Conservation (phyloP, 1,140 invertebrate species). For the Varroa destructor region DNA sequence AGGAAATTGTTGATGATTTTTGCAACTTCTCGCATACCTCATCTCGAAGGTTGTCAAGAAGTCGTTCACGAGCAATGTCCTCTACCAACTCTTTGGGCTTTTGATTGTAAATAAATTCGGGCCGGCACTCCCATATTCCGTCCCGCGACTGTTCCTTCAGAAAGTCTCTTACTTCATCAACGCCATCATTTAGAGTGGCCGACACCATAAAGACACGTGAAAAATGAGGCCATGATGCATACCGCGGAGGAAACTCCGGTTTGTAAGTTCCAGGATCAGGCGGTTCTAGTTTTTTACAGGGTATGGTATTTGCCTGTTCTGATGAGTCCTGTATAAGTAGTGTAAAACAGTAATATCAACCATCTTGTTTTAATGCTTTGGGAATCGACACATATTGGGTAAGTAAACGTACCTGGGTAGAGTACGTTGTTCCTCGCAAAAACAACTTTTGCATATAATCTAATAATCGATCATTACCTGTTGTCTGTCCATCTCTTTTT, state of each 20-base stretch:
- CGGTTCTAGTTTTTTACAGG: conserved; percentile 32
- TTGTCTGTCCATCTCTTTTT: too few species aligned
- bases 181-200: conserved; percentile 59
- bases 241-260: conserved; percentile 34
- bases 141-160: conserved; percentile 28
- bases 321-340: neutral
- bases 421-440: too few species aligned
- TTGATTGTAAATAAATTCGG: conserved; percentile 55
- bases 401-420: too few species aligned
- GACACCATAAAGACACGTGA: conserved; percentile 75
- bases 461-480: too few species aligned
- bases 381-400: too few species aligned
- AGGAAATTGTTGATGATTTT: too few species aligned
- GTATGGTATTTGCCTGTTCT: conserved; percentile 32
- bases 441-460: too few species aligned
- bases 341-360: too few species aligned
- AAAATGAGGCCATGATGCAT: conserved; percentile 57
- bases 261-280: neutral
- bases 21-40: conserved; percentile 52
- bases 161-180: conserved; percentile 50
- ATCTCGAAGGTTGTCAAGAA: conserved; percentile 60
- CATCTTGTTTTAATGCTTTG: too few species aligned
- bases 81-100: conserved; percentile 52
- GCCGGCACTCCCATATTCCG: conserved; percentile 31
- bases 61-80: conserved; percentile 57